Evolutionary conservation across 1,140 invertebrate species (phyloP).

Genomic region (Microplitis mediator): DNA sequence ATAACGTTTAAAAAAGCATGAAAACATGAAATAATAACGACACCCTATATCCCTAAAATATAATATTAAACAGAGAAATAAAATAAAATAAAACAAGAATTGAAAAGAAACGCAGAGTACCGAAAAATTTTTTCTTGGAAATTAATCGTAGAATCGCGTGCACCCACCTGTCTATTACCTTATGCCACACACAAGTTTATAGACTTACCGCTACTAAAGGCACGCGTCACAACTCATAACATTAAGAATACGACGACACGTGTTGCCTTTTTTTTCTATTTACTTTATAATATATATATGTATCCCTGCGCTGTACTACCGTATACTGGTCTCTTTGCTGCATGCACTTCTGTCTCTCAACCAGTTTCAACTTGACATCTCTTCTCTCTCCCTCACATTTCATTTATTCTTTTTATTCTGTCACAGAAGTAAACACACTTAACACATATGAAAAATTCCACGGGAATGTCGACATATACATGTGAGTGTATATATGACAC

Average conservation of each 20-base stretch:
- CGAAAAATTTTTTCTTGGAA: slow-evolving; percentile 9
- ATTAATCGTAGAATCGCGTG: slow-evolving; percentile 45
- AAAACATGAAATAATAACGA: background rate
- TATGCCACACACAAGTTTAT: slow-evolving; percentile 3
- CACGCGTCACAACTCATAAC: slow-evolving; percentile 35
- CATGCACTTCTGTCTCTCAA: background rate
- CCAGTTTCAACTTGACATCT: background rate
- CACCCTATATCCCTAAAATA: background rate
- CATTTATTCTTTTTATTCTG: background rate
- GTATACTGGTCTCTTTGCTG: background rate
- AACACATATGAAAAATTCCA: background rate
- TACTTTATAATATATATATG: background rate
- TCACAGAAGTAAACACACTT: background rate
- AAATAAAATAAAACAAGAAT: background rate
- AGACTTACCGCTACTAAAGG: slow-evolving; percentile 30
- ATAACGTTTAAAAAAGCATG: background rate
- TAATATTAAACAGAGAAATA: background rate
- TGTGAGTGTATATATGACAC: background rate
- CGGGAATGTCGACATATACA: background rate
- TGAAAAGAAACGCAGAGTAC: background rate
- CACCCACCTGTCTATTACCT: slow-evolving; percentile 10
- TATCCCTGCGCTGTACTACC: no score
- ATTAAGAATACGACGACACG: background rate
- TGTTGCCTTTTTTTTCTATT: background rate
- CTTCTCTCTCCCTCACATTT: background rate